phyloP scores from a whole-genome alignment of 1,140 invertebrate species.

The Aleiodes sp. region DNA sequence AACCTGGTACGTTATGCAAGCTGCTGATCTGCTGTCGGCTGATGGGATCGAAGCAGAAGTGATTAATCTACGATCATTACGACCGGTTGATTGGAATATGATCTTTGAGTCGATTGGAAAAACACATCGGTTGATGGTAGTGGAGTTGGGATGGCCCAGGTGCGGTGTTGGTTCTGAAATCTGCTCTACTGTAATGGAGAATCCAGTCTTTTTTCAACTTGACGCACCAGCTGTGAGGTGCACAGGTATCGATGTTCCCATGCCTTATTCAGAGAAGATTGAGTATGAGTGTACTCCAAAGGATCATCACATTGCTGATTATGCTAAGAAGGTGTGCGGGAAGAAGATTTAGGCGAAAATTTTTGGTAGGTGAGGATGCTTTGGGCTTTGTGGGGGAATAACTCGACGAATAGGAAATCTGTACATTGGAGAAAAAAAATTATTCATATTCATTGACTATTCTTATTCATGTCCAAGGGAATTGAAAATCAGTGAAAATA shows the following conservation, averaged over 20 bases:
- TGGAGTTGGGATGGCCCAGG: slow-evolving; percentile 79
- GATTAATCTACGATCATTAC: slow-evolving; percentile 75
- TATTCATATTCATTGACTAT: too few relatives aligned
- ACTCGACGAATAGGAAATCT: too few relatives aligned
- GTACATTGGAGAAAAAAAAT: too few relatives aligned
- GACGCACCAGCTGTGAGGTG: slow-evolving; percentile 76
- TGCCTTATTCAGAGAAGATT: slow-evolving; percentile 75
- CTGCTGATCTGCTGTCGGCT: slow-evolving; percentile 71
- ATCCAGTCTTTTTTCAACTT: slow-evolving; percentile 74
- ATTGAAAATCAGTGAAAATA: too few relatives aligned
- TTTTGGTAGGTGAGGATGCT: too few relatives aligned
- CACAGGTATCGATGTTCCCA: slow-evolving; percentile 77
- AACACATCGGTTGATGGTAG: slow-evolving; percentile 76
- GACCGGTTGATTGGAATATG: slow-evolving; percentile 74
- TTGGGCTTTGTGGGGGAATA: too few relatives aligned
- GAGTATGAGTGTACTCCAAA: slow-evolving; percentile 72
- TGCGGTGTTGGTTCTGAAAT: slow-evolving; percentile 78
- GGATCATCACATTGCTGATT: slow-evolving; percentile 51
- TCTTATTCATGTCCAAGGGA: too few relatives aligned
- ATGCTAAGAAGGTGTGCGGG: slow-evolving; percentile 44
- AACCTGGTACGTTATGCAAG: slow-evolving; percentile 71
- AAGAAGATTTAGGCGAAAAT: slow-evolving; percentile 43
- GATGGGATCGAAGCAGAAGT: slow-evolving; percentile 74
- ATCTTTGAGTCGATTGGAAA: slow-evolving; percentile 76
- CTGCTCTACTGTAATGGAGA: slow-evolving; percentile 70